A percentile compares a stretch with the other conserved stretches of the same genome.
Evolutionary conservation across 2,113 vertebrate genomes (phyloP).

Genomic region (Oreochromis niloticus): DNA sequence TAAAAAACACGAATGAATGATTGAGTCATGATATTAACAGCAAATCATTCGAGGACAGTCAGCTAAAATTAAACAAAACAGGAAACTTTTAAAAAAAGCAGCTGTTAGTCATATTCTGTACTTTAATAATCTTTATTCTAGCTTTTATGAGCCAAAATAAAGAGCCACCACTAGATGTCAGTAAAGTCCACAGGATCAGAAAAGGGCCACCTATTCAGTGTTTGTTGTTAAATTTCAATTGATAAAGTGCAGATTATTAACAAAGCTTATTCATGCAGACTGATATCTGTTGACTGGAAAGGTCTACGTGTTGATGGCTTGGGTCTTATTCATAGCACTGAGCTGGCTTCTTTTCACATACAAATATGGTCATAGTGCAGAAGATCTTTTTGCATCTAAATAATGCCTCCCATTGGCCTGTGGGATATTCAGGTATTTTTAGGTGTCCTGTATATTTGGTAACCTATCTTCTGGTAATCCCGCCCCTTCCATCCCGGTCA

Average conservation of each 20-base stretch:
- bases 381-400: background rate
- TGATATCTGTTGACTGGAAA: background rate
- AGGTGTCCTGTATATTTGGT: background rate
- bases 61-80: background rate
- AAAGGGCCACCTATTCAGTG: background rate
- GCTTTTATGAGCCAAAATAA: background rate
- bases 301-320: background rate
- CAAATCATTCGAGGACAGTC: background rate
- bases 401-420: background rate
- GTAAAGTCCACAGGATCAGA: background rate
- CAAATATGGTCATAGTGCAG: background rate
- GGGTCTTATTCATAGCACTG: background rate
- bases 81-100: background rate
- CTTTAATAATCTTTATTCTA: background rate
- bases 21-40: background rate
- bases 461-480: background rate
- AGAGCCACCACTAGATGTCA: constrained; percentile 38
- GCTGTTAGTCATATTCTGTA: background rate
- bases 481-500: rapidly evolving
- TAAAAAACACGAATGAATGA: background rate
- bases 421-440: background rate
- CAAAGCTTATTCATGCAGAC: background rate
- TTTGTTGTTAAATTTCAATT: background rate
- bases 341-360: background rate
- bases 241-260: background rate